Base-by-base conservation (phyloP, 1,140 invertebrate genomes). In the Halyomorpha halys region DNA sequence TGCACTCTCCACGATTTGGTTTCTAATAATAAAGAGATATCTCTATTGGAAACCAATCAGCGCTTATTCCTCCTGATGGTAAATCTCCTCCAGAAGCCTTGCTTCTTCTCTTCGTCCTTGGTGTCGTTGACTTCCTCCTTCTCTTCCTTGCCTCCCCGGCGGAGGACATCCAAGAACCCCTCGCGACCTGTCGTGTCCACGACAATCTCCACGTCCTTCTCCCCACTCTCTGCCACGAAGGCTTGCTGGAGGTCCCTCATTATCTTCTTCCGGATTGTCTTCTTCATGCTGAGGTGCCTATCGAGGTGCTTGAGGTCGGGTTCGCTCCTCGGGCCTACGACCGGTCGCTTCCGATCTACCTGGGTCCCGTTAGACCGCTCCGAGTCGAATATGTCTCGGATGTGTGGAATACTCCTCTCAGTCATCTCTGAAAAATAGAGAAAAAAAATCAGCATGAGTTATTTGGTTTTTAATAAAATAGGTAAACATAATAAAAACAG, bases 231-330 rank as follows among this genome's bases (percentile, higher is more conserved):
- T 2, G 53, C 85, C 66, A 87, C 83, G 71, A 87, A 86, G 6
- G 85, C 85, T 70, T 86, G 83, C 70, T 86, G 83, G 53, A 90
- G 76, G 71, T 90, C 87, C 8, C 88, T 78, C 85, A 89, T 90
- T 69, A 90, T 89, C 75, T 90, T 89, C 74, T 89, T 90, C 49
- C 87, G 74, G 64, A 90, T 89, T 8, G 87, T 90, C 73, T 90
- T 90, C 76, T 90, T 90, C 88, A 90, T 90, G 67, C 87, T 89
- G 62, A 90, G 76, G 73, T 90, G 87, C 65, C 86, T 77, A 71
- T 90, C 88, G 47, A 90, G 74, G 13, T 87, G 87, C 72, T 88
- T 86, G 19, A 87, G 82, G 71, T 87, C 85, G 19, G 80, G 82
- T 67, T 84, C 85, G 11, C 79, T 79, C 67, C 81, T 80, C 6